Evolutionary conservation across 2,888 invertebrate species (phyloP).

Genomic region (Acheta domesticus): DNA sequence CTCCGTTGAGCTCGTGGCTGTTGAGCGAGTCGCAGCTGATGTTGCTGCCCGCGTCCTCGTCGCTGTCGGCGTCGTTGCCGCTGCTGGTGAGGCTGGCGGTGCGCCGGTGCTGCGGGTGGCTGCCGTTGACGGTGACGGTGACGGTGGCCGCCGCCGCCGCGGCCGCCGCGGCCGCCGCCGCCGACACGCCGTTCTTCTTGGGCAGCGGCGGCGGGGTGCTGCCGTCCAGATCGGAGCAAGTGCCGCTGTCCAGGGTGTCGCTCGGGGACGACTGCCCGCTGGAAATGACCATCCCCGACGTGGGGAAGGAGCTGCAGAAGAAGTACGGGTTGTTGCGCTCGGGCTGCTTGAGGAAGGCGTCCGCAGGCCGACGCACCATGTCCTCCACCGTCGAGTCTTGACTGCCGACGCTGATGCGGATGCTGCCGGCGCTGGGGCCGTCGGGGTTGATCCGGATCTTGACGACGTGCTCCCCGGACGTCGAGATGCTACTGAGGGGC

Average conservation of each 20-base stretch:
- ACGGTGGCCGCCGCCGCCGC: constrained; percentile 49
- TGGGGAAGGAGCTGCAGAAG: constrained; percentile 60
- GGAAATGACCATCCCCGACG: constrained; percentile 61
- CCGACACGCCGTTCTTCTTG: constrained; percentile 57
- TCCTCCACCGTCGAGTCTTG: constrained; percentile 45
- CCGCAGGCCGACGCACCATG: constrained; percentile 25
- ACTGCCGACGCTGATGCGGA: constrained; percentile 56
- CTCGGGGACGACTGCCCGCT: constrained; percentile 81
- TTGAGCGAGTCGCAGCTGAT: constrained; percentile 80
- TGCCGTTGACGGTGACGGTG: constrained; percentile 56
- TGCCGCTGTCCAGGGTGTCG: constrained; percentile 79
- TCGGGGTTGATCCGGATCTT: constrained; percentile 68
- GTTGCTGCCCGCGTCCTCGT: constrained; percentile 66
- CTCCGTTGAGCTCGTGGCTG: constrained; percentile 59
- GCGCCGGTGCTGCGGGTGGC: constrained; percentile 49
- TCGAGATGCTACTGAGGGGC: constrained; percentile 28
- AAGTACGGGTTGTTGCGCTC: constrained; percentile 50
- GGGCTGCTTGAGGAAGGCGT: constrained; percentile 22
- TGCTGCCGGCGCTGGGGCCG: constrained; percentile 51
- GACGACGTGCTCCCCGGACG: constrained; percentile 56
- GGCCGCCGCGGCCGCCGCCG: constrained; percentile 33
- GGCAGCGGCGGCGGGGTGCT: constrained; percentile 63
- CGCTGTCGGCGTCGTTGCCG: constrained; percentile 64
- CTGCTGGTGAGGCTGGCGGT: constrained; percentile 60
- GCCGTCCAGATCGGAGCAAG: constrained; percentile 77